A percentile compares a stretch with the other conserved stretches of the same genome.
Evolutionary conservation across 2,113 vertebrate species (phyloP).

Genomic region (Gadus chalcogrammus): DNA sequence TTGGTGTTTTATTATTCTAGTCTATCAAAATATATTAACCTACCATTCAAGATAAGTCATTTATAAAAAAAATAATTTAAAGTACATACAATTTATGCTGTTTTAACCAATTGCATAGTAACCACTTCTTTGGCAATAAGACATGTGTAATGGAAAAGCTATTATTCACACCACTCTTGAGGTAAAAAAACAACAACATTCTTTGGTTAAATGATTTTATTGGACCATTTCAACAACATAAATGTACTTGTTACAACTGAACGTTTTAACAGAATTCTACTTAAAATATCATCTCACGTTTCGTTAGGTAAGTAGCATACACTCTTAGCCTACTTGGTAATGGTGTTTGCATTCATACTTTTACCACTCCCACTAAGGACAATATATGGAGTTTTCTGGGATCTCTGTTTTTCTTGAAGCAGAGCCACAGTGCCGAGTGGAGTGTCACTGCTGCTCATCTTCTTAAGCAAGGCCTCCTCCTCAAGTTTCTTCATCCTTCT

Average conservation of each 20-base stretch:
- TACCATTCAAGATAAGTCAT: no score
- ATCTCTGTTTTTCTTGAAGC: constrained; percentile 95
- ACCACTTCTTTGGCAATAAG: no score
- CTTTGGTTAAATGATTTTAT: no score
- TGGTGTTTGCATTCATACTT: constrained; percentile 85
- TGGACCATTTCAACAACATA: constrained; percentile 17
- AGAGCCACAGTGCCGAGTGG: constrained; percentile 87
- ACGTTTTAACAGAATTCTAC: constrained; percentile 12
- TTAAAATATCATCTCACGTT: constrained; percentile 26
- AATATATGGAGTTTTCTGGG: constrained; percentile 91
- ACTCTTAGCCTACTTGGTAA: constrained; percentile 53
- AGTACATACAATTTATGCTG: no score
- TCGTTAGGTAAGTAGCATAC: background rate
- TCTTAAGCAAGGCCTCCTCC: constrained; percentile 88
- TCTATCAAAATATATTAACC: no score
- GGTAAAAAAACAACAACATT: no score
- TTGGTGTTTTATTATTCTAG: no score
- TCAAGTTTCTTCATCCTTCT: constrained; percentile 92
- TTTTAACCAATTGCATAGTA: no score
- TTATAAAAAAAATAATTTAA: no score
- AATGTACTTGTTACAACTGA: constrained; percentile 8
- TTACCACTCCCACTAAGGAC: constrained; percentile 92
- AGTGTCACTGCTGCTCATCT: constrained; percentile 94
- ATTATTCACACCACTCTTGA: no score
- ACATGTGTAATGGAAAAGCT: no score